Percentiles rank a stretch among this genome's conserved stretches.
Conservation (phyloP, 2,797 vertebrate genomes). For the Hemibagrus guttatus region DNA sequence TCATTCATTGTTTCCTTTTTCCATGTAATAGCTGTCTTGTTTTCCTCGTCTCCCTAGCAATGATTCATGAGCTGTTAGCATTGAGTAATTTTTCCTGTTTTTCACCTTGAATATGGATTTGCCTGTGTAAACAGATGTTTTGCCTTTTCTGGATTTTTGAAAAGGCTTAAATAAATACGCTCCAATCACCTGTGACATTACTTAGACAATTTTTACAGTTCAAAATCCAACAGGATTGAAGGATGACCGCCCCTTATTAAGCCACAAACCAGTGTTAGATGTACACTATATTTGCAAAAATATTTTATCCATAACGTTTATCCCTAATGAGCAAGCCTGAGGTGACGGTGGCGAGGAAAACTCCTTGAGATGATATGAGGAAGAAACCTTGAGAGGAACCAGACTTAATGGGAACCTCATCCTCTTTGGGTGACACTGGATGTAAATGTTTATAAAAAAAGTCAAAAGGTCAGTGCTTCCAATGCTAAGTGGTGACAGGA, state of each 20-base stretch:
- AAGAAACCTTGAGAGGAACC: no score
- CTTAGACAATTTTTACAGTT: background rate
- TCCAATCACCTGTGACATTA: background rate
- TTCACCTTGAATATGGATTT: background rate
- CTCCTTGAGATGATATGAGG: no score
- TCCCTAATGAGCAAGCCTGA: no score
- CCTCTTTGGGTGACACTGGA: no score
- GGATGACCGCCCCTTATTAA: background rate
- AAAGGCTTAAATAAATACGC: background rate
- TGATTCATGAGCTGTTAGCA: constrained; percentile 11
- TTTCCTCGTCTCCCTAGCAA: constrained; percentile 11
- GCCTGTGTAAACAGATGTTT: background rate
- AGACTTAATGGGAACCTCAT: no score
- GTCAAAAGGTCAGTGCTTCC: background rate
- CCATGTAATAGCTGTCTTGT: background rate
- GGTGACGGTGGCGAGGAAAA: no score
- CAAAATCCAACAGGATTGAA: background rate
- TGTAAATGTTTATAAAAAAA: no score
- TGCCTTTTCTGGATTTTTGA: background rate
- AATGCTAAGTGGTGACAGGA: background rate
- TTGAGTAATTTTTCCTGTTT: background rate
- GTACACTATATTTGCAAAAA: no score
- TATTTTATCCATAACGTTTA: no score
- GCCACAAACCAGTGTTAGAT: background rate
- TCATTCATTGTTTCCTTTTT: constrained; percentile 9